phyloP scores from a whole-genome alignment of 2,888 invertebrate genomes.

The Muscina levida region DNA sequence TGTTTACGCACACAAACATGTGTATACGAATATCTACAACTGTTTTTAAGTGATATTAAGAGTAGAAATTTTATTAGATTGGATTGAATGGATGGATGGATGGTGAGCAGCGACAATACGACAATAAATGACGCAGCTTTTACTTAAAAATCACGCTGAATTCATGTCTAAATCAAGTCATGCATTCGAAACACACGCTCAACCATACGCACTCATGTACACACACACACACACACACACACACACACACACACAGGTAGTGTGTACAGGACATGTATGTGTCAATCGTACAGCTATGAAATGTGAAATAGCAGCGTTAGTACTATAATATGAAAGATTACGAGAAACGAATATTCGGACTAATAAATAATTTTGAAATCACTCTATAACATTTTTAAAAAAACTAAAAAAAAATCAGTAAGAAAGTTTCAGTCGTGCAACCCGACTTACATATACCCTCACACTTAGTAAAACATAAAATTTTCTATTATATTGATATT shows the following conservation, averaged over 20 bases:
- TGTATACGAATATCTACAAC: conserved; percentile 40
- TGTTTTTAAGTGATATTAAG: conserved; percentile 51
- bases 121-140: conserved; percentile 67
- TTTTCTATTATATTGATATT: no score
- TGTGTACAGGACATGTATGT: background rate
- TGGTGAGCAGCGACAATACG: conserved; percentile 46
- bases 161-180: conserved; percentile 52
- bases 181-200: background rate
- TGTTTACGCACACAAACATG: background rate
- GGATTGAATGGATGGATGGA: no score
- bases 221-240: background rate
- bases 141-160: conserved; percentile 68
- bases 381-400: no score
- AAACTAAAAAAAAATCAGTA: no score
- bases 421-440: no score
- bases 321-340: no score
- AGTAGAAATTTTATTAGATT: no score
- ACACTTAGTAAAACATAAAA: no score
- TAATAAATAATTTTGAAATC: no score
- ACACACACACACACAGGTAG: background rate
- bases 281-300: background rate
- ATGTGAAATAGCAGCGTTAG: background rate
- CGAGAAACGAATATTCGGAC: no score
- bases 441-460: no score
- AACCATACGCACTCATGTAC: background rate